Percentiles rank a stretch among this genome's conserved stretches.
Evolutionary conservation across 2,113 vertebrate species (phyloP).

Genomic region (Speoplatyrhinus poulsoni): DNA sequence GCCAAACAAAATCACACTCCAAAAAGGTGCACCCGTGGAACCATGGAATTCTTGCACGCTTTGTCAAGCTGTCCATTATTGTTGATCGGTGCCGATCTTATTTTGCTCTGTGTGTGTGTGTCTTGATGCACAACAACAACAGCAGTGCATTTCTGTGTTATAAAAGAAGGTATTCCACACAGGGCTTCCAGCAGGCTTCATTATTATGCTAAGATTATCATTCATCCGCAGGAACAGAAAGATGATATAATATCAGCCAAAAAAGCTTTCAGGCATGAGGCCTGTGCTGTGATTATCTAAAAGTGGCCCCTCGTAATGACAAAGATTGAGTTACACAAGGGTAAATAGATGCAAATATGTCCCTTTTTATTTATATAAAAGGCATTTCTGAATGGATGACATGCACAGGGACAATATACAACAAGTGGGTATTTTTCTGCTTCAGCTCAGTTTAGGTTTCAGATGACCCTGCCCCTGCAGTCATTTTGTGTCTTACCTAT

Average conservation of each 20-base stretch:
- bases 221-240: conserved; percentile 41
- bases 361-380: background rate
- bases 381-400: background rate
- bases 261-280: conserved; percentile 55
- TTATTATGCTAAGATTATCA: conserved; percentile 45
- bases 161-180: background rate
- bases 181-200: conserved; percentile 21
- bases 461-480: no score
- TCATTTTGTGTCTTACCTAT: conserved; percentile 78
- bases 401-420: background rate
- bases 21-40: no score
- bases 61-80: no score
- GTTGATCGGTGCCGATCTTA: background rate
- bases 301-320: conserved; percentile 12
- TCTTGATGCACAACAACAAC: no score
- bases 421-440: background rate
- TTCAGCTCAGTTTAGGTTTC: no score
- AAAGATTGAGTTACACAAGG: background rate
- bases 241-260: conserved; percentile 37
- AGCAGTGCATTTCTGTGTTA: background rate
- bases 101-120: background rate
- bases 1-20: no score
- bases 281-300: conserved; percentile 31
- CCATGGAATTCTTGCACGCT: no score
- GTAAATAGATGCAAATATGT: background rate